Conservation (phyloP, 2,888 invertebrate species). For the Priocnemis perturbator region DNA sequence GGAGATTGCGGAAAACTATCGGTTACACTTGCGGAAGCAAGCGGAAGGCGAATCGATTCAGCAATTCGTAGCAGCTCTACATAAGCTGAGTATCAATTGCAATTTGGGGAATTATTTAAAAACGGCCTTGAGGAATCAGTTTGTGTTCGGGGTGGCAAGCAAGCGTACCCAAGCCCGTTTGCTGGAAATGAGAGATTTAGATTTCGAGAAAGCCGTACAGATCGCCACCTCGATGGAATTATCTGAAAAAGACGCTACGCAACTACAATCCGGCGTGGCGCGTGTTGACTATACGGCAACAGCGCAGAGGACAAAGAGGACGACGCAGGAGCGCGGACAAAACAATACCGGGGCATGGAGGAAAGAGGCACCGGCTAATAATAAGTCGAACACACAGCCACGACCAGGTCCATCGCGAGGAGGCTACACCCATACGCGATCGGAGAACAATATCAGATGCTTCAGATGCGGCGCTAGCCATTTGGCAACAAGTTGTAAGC, state of each 20-base stretch:
- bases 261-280: not conserved
- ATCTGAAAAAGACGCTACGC: not conserved
- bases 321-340: not conserved
- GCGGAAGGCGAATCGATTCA: not conserved
- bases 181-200: not conserved
- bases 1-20: constrained; percentile 5
- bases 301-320: too few species aligned
- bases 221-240: not conserved
- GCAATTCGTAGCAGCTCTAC: not conserved
- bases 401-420: too few species aligned
- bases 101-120: constrained; percentile 5
- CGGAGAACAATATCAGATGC: not conserved
- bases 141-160: not conserved
- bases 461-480: constrained; percentile 1
- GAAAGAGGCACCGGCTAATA: too few species aligned
- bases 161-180: not conserved
- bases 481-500: not conserved
- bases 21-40: not conserved
- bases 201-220: constrained; percentile 2
- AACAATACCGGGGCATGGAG: not conserved
- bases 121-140: not conserved
- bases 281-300: not conserved
- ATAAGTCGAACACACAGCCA: not conserved
- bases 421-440: too few species aligned
- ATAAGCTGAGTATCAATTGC: not conserved